phyloP scores from a whole-genome alignment of 2,888 invertebrate species.

The Agrochola lota region DNA sequence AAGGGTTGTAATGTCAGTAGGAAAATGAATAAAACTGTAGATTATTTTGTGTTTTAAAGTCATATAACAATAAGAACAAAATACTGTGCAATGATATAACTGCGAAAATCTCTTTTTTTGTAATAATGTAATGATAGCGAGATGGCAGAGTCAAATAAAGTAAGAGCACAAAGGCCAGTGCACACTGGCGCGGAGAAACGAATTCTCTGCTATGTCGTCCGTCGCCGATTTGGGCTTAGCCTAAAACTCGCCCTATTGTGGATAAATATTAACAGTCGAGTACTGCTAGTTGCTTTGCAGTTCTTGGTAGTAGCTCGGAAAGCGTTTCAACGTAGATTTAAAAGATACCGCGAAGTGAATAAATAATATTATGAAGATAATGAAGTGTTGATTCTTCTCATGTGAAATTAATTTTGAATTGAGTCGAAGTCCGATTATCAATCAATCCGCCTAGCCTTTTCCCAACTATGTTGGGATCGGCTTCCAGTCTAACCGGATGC shows the following conservation, averaged over 20 bases:
- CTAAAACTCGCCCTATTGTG: not conserved
- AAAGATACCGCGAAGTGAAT: not conserved
- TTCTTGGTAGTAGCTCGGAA: not conserved
- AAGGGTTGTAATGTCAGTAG: not conserved
- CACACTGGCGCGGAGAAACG: not conserved
- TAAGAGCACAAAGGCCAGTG: no score
- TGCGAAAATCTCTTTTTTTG: no score
- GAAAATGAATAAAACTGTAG: not conserved
- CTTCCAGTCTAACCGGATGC: no score
- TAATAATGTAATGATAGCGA: no score
- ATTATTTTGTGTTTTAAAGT: not conserved
- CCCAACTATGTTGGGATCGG: no score
- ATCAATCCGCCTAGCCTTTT: no score
- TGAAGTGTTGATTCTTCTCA: not conserved
- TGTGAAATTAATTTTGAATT: not conserved
- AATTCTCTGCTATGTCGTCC: not conserved
- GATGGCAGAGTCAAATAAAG: no score
- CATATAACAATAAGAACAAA: not conserved
- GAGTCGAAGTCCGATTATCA: not conserved
- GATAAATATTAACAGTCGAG: not conserved
- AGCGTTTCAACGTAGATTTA: not conserved
- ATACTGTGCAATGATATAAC: not conserved
- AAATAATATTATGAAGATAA: not conserved
- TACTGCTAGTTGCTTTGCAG: conserved; percentile 1
- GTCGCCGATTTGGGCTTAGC: not conserved